Conservation (phyloP, 2,113 vertebrate genomes). For the Scartelaos histophorus region DNA sequence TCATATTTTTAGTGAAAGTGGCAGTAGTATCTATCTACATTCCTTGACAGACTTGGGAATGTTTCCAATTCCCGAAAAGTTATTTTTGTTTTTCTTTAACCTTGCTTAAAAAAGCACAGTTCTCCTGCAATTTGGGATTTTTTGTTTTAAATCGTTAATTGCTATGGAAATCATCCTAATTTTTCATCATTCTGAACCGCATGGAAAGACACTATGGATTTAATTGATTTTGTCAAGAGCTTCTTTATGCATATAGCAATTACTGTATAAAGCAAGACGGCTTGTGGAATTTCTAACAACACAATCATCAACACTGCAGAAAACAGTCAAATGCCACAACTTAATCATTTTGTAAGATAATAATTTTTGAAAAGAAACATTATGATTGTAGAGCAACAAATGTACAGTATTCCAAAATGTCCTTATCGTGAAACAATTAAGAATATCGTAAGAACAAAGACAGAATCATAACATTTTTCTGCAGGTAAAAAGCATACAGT, state of each 20-base stretch:
- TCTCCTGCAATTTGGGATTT: not conserved
- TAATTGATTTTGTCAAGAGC: constrained; percentile 37
- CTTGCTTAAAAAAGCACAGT: not conserved
- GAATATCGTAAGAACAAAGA: not conserved
- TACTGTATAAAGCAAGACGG: not conserved
- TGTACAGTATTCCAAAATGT: not conserved
- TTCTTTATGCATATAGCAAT: constrained; percentile 17
- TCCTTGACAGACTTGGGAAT: not conserved
- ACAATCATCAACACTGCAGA: not conserved
- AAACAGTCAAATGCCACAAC: not conserved
- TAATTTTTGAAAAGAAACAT: not conserved
- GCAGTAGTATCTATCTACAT: not conserved
- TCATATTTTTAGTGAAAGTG: not conserved
- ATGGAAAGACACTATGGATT: not conserved
- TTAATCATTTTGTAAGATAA: not conserved
- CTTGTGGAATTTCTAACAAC: not conserved
- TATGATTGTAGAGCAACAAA: no score
- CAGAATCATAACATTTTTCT: not conserved
- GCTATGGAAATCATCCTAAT: no score
- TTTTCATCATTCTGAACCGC: not conserved
- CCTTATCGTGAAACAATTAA: not conserved
- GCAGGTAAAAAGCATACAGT: constrained; percentile 21
- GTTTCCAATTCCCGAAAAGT: not conserved
- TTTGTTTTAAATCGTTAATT: no score
- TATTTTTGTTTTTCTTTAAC: constrained; percentile 4